Percentiles rank a stretch among this genome's conserved stretches.
phyloP scores from a whole-genome alignment of 1,140 invertebrate genomes.

The Cyclargus thomasi region DNA sequence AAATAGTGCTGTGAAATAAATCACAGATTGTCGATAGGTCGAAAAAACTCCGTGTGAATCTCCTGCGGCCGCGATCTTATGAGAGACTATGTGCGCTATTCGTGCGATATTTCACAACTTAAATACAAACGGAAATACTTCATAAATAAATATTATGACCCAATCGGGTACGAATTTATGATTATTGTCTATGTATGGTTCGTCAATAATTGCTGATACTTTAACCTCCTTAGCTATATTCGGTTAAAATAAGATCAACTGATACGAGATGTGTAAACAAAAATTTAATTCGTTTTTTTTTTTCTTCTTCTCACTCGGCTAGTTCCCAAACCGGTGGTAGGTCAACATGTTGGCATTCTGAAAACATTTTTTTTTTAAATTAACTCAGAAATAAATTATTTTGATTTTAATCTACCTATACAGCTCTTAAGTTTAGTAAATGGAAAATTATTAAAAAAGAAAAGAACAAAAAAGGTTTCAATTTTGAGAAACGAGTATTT shows the following conservation, averaged over 20 bases:
- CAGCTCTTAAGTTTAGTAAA: no score
- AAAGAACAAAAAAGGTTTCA: no score
- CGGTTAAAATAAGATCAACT: background rate
- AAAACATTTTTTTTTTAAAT: no score
- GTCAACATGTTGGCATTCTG: no score
- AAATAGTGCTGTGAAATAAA: constrained; percentile 72
- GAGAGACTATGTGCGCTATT: constrained; percentile 58
- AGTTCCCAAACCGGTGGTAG: no score
- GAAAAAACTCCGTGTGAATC: constrained; percentile 70
- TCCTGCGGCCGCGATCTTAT: constrained; percentile 52
- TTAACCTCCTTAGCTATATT: background rate
- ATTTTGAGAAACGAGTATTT: no score
- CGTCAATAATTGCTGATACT: background rate
- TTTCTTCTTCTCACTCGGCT: no score
- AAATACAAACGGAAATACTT: constrained; percentile 30
- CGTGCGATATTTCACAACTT: constrained; percentile 35
- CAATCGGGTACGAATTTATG: constrained; percentile 25
- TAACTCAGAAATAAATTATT: no score
- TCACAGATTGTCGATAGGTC: constrained; percentile 60
- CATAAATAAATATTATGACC: constrained; percentile 32
- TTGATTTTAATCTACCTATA: no score
- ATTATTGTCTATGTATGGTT: constrained; percentile 15
- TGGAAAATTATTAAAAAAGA: no score
- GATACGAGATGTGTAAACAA: background rate
- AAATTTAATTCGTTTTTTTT: no score